Conservation (phyloP, 2,113 vertebrate species). For the Heterotis niloticus region DNA sequence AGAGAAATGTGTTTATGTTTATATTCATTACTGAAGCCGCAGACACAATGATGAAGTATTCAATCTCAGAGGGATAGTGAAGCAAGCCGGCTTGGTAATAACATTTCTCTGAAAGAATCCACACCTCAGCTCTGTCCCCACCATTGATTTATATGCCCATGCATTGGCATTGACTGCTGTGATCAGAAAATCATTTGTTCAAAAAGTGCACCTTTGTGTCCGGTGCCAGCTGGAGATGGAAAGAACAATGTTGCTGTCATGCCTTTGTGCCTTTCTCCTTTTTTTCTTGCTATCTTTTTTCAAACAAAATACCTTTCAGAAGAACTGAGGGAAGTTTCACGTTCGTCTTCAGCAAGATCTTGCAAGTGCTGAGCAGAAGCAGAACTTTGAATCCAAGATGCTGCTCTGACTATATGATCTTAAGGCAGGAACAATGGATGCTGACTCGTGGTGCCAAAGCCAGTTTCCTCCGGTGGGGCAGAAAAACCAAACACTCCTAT, state of each 20-base stretch:
- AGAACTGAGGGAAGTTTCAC: neutral
- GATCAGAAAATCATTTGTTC: slow-evolving; percentile 57
- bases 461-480: neutral
- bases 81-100: slow-evolving; percentile 52
- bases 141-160: slow-evolving; percentile 59
- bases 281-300: slow-evolving; percentile 36
- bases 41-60: slow-evolving; percentile 66
- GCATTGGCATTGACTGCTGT: slow-evolving; percentile 54
- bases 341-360: neutral
- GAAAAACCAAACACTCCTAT: neutral
- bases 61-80: slow-evolving; percentile 59
- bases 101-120: slow-evolving; percentile 53
- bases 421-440: too few species aligned
- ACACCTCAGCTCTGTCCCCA: slow-evolving; percentile 40
- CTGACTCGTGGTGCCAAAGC: neutral
- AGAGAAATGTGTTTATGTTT: slow-evolving; percentile 15
- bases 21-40: slow-evolving; percentile 22
- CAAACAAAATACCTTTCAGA: slow-evolving; percentile 28
- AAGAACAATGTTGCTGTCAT: slow-evolving; percentile 46
- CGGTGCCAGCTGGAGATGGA: slow-evolving; percentile 35
- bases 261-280: slow-evolving; percentile 23
- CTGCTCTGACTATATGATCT: too few species aligned
- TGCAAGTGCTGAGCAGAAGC: neutral
- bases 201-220: slow-evolving; percentile 47
- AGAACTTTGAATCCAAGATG: too few species aligned